Conservation (phyloP, 2,888 invertebrate species). For the Antheraea yamamai region DNA sequence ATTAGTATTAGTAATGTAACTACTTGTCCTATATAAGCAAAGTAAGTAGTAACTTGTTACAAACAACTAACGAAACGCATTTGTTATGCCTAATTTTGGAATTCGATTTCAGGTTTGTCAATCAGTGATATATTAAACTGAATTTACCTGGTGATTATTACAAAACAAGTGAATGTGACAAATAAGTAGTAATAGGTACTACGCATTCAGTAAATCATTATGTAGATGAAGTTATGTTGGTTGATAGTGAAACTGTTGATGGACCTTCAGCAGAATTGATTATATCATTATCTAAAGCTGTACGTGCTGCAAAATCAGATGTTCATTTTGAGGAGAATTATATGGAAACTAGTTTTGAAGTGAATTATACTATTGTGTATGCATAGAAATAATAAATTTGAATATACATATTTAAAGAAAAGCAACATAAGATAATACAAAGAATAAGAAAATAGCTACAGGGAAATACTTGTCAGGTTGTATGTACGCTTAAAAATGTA, state of each 20-base stretch:
- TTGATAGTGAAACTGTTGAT: conserved; percentile 23
- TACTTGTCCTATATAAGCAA: not conserved
- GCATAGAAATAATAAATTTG: not conserved
- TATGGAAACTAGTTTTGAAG: conserved; percentile 33
- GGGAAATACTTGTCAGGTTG: not conserved
- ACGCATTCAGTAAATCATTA: conserved; percentile 30
- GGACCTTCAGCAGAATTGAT: conserved; percentile 31
- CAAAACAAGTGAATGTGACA: conserved; percentile 25
- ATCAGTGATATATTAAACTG: conserved; percentile 34
- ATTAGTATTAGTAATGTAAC: not conserved
- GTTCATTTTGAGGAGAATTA: conserved; percentile 30
- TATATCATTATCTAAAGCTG: conserved; percentile 35
- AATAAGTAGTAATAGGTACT: conserved; percentile 33
- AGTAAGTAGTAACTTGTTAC: not conserved
- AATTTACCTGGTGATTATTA: conserved; percentile 34
- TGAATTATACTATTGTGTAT: conserved; percentile 23
- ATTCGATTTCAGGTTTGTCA: conserved; percentile 35
- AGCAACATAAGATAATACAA: no score
- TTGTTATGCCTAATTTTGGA: not conserved
- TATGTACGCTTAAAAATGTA: not conserved
- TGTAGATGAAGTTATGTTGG: conserved; percentile 37
- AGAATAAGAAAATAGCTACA: not conserved
- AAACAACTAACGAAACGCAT: not conserved
- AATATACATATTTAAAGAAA: no score
- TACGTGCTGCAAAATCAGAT: conserved; percentile 32